Conservation (phyloP, 2,113 vertebrate species). For the Callocephalon fimbriatum region DNA sequence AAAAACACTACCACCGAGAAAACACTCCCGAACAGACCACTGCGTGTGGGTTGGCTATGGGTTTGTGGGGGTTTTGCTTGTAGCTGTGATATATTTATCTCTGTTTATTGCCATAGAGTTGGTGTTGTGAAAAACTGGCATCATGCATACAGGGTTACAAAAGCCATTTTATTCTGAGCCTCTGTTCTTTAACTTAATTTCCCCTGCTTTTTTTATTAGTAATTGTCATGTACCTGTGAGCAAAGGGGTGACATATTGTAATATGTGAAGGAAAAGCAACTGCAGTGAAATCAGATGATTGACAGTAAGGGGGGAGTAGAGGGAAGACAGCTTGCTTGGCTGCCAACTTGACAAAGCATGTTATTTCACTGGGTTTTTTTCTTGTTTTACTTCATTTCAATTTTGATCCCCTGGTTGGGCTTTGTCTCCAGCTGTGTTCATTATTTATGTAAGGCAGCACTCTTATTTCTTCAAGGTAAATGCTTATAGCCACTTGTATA, state of each 20-base stretch:
- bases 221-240: neutral
- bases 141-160: neutral
- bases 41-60: neutral
- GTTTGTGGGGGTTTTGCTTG: neutral
- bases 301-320: neutral
- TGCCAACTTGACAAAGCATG: neutral
- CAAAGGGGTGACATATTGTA: neutral
- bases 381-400: neutral
- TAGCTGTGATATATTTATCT: neutral
- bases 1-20: neutral
- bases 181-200: neutral
- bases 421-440: neutral
- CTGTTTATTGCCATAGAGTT: neutral
- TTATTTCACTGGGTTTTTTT: neutral
- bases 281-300: slow-evolving; percentile 10
- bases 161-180: neutral
- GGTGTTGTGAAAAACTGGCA: neutral
- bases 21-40: neutral
- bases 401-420: neutral
- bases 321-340: neutral
- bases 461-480: neutral
- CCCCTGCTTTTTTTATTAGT: neutral
- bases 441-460: neutral
- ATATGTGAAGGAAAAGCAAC: neutral
- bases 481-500: neutral